A percentile compares a stretch with the other conserved stretches of the same genome.
Evolutionary conservation across 2,113 vertebrate species (phyloP).

Genomic region (Poeciliopsis prolifica): DNA sequence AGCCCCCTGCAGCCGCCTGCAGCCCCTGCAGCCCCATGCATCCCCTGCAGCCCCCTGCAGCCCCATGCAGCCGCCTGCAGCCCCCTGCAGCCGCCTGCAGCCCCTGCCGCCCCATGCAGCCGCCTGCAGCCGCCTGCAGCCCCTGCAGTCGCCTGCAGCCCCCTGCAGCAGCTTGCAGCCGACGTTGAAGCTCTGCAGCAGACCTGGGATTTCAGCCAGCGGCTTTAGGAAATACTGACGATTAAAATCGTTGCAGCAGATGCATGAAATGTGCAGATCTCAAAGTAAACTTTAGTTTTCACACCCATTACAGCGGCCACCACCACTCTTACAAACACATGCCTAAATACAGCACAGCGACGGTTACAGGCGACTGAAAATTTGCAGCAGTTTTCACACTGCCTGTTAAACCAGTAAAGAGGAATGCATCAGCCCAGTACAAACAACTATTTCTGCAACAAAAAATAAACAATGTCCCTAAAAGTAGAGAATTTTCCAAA

Average conservation of each 20-base stretch:
- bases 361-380: background rate
- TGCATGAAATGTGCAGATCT: background rate
- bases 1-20: too few relatives aligned
- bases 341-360: background rate
- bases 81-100: too few relatives aligned
- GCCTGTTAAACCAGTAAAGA: background rate
- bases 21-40: too few relatives aligned
- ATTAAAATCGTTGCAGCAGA: background rate
- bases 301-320: background rate
- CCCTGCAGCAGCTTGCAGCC: background rate
- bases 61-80: too few relatives aligned
- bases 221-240: background rate
- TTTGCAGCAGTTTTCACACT: slow-evolving; percentile 11
- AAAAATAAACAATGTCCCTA: slow-evolving; percentile 18
- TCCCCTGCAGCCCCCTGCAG: too few relatives aligned
- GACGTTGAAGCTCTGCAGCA: slow-evolving; percentile 15
- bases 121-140: too few relatives aligned
- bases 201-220: background rate
- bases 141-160: background rate
- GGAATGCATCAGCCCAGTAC: slow-evolving; percentile 11
- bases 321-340: background rate
- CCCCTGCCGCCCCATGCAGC: too few relatives aligned
- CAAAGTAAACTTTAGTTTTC: background rate
- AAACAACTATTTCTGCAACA: slow-evolving; percentile 23
- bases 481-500: slow-evolving; percentile 41